phyloP scores from a whole-genome alignment of 2,113 vertebrate species.

The Megaptera novaeangliae region DNA sequence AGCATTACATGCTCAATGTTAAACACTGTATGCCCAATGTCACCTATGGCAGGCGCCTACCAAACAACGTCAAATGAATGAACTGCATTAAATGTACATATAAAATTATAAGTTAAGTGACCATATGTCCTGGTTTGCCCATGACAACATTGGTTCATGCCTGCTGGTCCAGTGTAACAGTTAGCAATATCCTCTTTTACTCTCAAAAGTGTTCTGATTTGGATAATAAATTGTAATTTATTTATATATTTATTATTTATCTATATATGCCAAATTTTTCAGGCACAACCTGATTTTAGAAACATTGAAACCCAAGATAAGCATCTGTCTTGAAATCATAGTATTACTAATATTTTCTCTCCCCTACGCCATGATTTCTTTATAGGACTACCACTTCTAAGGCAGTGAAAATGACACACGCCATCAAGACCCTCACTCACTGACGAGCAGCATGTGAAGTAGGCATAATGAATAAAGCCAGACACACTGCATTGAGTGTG shows the following conservation, averaged over 20 bases:
- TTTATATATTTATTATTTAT: neutral
- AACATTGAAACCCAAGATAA: neutral
- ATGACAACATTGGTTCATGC: neutral
- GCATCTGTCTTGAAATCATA: neutral
- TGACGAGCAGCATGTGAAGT: neutral
- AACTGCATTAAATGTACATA: neutral
- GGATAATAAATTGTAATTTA: neutral
- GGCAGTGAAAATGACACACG: neutral
- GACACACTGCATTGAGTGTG: fast-evolving
- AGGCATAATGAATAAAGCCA: fast-evolving
- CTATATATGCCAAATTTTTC: neutral
- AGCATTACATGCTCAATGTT: neutral
- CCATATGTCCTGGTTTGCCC: neutral
- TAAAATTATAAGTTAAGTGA: neutral
- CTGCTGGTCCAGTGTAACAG: neutral
- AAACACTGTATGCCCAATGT: neutral
- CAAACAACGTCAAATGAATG: neutral
- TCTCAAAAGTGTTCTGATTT: neutral
- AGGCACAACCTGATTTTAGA: neutral
- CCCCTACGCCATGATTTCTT: neutral
- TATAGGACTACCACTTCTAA: neutral
- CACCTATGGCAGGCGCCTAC: neutral
- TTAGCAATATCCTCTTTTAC: neutral
- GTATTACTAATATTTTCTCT: neutral
- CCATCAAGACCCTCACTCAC: neutral